phyloP scores from a whole-genome alignment of 1,140 invertebrate species.

The Pseudachorutes palmiensis region DNA sequence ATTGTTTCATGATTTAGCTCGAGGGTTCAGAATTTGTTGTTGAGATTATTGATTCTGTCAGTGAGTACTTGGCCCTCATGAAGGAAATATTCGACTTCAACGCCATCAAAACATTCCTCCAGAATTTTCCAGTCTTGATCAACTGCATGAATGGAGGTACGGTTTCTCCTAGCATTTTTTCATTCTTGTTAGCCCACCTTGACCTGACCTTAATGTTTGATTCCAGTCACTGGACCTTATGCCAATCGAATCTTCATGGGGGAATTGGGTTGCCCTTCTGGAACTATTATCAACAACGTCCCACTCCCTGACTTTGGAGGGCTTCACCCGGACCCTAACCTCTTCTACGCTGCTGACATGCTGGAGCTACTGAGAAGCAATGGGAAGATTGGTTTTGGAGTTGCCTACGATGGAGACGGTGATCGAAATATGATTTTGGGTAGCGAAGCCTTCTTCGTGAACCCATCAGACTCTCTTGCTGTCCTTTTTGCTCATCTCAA shows the following conservation, averaged over 20 bases:
- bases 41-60: slow-evolving; percentile 84
- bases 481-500: no score
- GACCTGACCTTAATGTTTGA: slow-evolving; percentile 20
- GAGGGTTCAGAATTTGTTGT: slow-evolving; percentile 69
- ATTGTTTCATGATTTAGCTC: slow-evolving; percentile 53
- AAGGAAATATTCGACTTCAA: slow-evolving; percentile 95
- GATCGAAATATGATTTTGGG: slow-evolving; percentile 98
- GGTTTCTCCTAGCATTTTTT: not conserved
- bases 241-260: slow-evolving; percentile 79
- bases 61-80: slow-evolving; percentile 86
- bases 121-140: slow-evolving; percentile 75
- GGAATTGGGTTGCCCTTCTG: slow-evolving; percentile 65
- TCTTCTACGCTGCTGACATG: slow-evolving; percentile 87
- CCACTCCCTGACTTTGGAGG: slow-evolving; percentile 93
- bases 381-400: slow-evolving; percentile 77
- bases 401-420: slow-evolving; percentile 82
- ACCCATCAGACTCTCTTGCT: no score
- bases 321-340: slow-evolving; percentile 95
- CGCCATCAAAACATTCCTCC: slow-evolving; percentile 57
- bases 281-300: slow-evolving; percentile 59
- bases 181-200: no score
- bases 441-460: no score
- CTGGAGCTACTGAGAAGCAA: slow-evolving; percentile 62
- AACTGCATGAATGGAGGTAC: slow-evolving; percentile 91
- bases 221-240: slow-evolving; percentile 91